Evolutionary conservation across 2,797 vertebrate species (phyloP).

Genomic region (Megalops cyprinoides): DNA sequence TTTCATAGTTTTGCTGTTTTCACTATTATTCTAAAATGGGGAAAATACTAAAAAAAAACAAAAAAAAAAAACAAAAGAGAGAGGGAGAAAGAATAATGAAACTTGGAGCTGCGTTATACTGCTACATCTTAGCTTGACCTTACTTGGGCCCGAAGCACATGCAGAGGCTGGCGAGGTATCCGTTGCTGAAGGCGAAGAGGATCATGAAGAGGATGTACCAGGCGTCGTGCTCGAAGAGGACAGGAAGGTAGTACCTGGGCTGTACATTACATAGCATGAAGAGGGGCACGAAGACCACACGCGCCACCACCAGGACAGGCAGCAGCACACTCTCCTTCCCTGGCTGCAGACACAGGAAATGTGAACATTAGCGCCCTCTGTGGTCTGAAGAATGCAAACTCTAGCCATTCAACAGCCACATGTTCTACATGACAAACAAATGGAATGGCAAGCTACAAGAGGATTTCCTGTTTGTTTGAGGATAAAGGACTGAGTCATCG

Average conservation of each 20-base stretch:
- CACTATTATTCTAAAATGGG: too few relatives aligned
- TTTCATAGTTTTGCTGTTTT: neutral
- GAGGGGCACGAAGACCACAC: conserved; percentile 85
- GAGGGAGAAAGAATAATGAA: too few relatives aligned
- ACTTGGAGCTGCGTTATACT: too few relatives aligned
- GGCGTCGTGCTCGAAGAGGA: conserved; percentile 76
- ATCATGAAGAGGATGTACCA: conserved; percentile 85
- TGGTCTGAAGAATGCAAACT: too few relatives aligned
- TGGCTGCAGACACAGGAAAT: conserved; percentile 68
- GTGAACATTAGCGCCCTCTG: neutral
- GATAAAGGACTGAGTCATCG: too few relatives aligned
- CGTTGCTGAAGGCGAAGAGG: conserved; percentile 86
- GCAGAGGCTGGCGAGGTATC: conserved; percentile 90
- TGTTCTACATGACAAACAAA: too few relatives aligned
- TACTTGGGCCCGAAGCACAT: conserved; percentile 93
- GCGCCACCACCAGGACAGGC: conserved; percentile 72
- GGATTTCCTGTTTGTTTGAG: too few relatives aligned
- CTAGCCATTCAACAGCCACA: too few relatives aligned
- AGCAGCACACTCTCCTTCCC: conserved; percentile 79
- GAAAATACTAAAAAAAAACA: too few relatives aligned
- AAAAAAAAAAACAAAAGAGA: too few relatives aligned
- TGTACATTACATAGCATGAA: conserved; percentile 86
- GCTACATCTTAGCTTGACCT: too few relatives aligned
- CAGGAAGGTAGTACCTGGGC: conserved; percentile 52
- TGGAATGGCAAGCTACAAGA: too few relatives aligned